Evolutionary conservation across 2,113 vertebrate genomes (phyloP), one percentile per base, ranked within the genome.

Genomic region (Atractosteus spatula): DNA sequence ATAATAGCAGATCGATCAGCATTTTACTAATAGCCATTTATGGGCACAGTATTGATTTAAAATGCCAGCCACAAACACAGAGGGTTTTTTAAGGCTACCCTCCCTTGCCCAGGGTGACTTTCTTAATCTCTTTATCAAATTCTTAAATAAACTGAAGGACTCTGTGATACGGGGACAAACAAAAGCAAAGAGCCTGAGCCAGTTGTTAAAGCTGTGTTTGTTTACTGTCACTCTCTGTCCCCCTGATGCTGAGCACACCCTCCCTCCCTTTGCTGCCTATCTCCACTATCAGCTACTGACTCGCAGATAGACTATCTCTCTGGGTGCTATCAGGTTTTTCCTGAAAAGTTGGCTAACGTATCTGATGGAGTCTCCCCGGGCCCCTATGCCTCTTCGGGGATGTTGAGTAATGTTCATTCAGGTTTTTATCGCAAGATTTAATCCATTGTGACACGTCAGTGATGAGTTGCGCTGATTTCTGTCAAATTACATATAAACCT

Each of bases 51-150:
- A 51, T 51, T 51, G 47, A 51, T 10, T 7, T 51, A 51, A 2
- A 51, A 10, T 51, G 5, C 10, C 47, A 51, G 5, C 47, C 47
- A 7, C 47, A 51, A 51, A 51, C 5, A 51, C 29, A 29, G 29
- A 2, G 29, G 10, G 47, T 51, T 51, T 51, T 51, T 5, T 51
- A 51, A 51, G 47, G 10, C 47, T 51, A 51, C 47, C 5, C 47
- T 51, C 47, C 47, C 10, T 51, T 51, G 72, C 81, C 71, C 71
- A 75, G 82, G 82, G 88, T 77, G 83, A 86, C 82, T 84, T 77
- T 73, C 76, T 82, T 92, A 89, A 94, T 92, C 91, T 89, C 87
- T 89, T 92, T 85, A 90, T 92, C 89, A 92, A 91, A 91, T 82
- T 85, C 79, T 82, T 88, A 86, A 86, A 89, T 89, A 92, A 93